Conservation (phyloP, 2,797 vertebrate genomes). For the Microctenopoma steveboyesi region DNA sequence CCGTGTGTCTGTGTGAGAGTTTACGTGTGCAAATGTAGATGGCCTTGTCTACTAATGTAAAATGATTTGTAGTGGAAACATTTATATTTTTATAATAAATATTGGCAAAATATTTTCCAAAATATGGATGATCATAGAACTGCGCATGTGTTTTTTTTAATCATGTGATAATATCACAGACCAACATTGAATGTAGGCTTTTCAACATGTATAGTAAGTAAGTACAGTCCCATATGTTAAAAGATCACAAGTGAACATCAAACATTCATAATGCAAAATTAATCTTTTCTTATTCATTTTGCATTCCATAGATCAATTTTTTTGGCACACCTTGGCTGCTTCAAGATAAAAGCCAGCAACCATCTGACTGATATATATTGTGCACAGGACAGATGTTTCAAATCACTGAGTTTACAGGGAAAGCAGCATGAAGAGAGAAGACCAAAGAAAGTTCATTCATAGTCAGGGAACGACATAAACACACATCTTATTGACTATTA, state of each 20-base stretch:
- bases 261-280: constrained; percentile 33
- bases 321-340: constrained; percentile 32
- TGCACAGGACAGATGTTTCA: constrained; percentile 39
- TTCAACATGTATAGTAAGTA: neutral
- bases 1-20: constrained; percentile 84
- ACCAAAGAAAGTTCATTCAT: constrained; percentile 22
- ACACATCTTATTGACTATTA: no score
- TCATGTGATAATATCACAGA: neutral
- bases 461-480: neutral
- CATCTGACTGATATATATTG: constrained; percentile 37
- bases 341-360: constrained; percentile 44
- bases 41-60: constrained; percentile 99
- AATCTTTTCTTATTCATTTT: constrained; percentile 30
- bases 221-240: constrained; percentile 20
- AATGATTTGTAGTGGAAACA: constrained; percentile 99
- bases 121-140: constrained; percentile 89
- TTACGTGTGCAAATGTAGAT: constrained; percentile 91
- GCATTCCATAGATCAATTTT: constrained; percentile 41
- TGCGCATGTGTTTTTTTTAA: constrained; percentile 75
- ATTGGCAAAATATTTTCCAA: constrained; percentile 99
- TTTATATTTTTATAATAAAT: constrained; percentile 99
- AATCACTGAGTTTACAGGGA: constrained; percentile 41
- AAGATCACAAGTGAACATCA: constrained; percentile 37
- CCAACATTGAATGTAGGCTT: neutral
- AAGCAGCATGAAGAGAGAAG: constrained; percentile 27